Conservation (phyloP, 2,888 invertebrate species). For the Barypeithes pellucidus region DNA sequence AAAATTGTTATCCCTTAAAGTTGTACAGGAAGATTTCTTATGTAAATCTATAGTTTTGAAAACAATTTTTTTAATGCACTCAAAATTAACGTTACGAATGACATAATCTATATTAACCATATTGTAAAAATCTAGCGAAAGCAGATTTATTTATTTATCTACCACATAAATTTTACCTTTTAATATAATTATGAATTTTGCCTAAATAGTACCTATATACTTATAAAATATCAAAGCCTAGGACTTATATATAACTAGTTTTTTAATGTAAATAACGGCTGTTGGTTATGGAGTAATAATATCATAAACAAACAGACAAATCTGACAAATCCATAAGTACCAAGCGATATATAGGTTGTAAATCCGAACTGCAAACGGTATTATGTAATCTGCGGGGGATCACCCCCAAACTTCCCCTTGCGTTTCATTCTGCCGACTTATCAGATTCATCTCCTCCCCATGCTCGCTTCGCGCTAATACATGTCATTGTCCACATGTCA, state of each 20-base stretch:
- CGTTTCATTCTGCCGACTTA: conserved; percentile 42
- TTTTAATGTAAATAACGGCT: conserved; percentile 27
- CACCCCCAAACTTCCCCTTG: conserved; percentile 58
- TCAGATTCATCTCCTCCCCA: conserved; percentile 42
- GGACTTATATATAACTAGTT: background rate
- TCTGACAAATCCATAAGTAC: conserved; percentile 69
- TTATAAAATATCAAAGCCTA: too few species aligned
- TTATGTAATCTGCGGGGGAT: conserved; percentile 67
- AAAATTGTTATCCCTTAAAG: too few species aligned
- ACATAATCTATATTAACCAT: too few species aligned
- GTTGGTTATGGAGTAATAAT: conserved; percentile 61
- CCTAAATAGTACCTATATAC: too few species aligned
- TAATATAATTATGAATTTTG: too few species aligned
- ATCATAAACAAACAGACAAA: conserved; percentile 65
- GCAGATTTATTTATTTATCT: too few species aligned
- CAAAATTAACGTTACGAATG: too few species aligned
- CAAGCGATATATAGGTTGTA: conserved; percentile 65
- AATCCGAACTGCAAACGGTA: conserved; percentile 69
- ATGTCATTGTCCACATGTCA: conserved; percentile 60
- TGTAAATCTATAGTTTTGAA: too few species aligned
- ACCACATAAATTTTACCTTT: too few species aligned
- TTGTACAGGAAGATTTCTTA: too few species aligned
- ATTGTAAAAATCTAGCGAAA: too few species aligned
- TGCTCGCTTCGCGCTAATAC: conserved; percentile 57
- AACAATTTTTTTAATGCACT: too few species aligned